Base-by-base conservation (phyloP, 2,888 invertebrate species). In the Hyposoter didymator region DNA sequence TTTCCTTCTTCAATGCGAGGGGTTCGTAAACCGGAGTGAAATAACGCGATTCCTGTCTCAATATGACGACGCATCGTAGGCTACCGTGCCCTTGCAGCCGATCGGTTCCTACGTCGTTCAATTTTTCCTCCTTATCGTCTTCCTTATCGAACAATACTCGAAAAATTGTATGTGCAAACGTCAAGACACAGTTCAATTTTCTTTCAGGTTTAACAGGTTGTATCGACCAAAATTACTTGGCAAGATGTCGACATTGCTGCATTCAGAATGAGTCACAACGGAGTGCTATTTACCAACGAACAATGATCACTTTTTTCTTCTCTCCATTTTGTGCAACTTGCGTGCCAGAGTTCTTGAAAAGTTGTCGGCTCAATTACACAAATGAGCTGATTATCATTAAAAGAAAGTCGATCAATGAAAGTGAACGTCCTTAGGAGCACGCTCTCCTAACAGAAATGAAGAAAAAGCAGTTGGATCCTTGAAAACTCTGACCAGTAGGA, bases 21-120 rank as follows among this genome's bases (percentile, higher is more conserved):
- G 45, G 8, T 47, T 4, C 2, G 17, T 17, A 14, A 28, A 69
- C 69, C 45, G 45, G 28, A 69, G 17, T 47, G 3, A 1, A 69
- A 69, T 28, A 69, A 69, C 47, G 28, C 47, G 28, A 45, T 69
- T 69, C 0, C 17, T 39, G 22, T 47, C 12, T 45, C 45, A 69
- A 47, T 47, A 22, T 1, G 67, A 67, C 43, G 14, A 10, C 12
- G 28, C 28, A 47, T 43, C 28, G 7, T 17, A 28, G 8, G 69
- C 14, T 19, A 45, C 22, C 22, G 45, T 67, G 45, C 43, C 1
- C 39, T 22, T 22, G 22, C 22, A 22, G n/a, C 22, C 59, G 14
- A 28, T 59, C 59, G 52, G 5, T 59, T 59, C 28, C 28, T 59
- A 59, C 59, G 59, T 28, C 59, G 59, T 59, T 59, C 14, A 39